These are phyloP conservation scores for Trachemys scripta DNA, from an alignment of 2,113 vertebrate genomes.

Conservation along the genomic window DNA sequence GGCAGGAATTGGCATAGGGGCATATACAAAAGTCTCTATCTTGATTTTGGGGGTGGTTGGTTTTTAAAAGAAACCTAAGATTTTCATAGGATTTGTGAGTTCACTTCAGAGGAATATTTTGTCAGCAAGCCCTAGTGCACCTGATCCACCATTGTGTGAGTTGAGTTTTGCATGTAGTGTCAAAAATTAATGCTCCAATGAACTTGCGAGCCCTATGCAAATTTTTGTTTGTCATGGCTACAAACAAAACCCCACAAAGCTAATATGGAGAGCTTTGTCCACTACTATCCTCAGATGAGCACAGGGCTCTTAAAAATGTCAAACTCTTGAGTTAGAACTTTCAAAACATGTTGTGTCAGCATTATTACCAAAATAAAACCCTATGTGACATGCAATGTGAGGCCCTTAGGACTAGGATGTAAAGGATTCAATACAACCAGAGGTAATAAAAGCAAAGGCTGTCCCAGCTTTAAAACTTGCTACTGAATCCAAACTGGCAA, in stretches of 20 bases:
- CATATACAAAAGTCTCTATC: neutral
- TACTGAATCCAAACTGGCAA: neutral
- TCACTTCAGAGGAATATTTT: neutral
- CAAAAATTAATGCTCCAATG: neutral
- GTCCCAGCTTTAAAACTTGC: neutral
- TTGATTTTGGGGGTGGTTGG: neutral
- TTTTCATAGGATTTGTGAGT: neutral
- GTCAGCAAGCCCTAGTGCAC: neutral
- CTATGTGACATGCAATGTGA: neutral
- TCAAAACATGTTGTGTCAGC: neutral
- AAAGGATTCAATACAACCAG: neutral
- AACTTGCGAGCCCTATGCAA: neutral
- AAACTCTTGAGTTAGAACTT: neutral
- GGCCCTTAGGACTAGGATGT: neutral
- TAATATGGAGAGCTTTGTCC: neutral
- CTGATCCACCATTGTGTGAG: neutral
- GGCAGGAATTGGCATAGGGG: neutral
- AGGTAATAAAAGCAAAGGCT: neutral
- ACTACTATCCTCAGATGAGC: neutral
- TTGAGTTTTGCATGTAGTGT: neutral
- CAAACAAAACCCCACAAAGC: neutral
- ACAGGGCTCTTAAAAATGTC: neutral
- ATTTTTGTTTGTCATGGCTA: neutral
- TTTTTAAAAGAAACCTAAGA: neutral
- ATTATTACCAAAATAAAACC: neutral